These are phyloP conservation scores for Aphidoletes aphidimyza DNA, from an alignment of 2,888 invertebrate genomes.

Conservation along the genomic window DNA sequence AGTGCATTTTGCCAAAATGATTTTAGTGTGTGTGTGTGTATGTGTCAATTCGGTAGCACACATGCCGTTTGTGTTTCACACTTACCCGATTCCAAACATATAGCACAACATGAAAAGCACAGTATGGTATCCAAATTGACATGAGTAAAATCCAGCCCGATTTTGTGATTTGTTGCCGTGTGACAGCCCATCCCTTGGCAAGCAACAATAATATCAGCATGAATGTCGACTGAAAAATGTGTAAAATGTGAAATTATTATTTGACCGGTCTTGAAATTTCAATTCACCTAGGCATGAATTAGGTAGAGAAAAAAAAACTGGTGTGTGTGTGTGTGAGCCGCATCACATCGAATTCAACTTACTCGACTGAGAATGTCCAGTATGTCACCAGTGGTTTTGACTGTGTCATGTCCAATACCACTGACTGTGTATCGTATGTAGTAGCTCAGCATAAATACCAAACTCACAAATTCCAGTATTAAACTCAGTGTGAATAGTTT, in stretches of 20 bases:
- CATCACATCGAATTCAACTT: slow-evolving; percentile 61
- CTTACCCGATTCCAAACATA: slow-evolving; percentile 97
- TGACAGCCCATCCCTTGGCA: slow-evolving; percentile 98
- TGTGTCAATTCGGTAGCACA: too few relatives aligned
- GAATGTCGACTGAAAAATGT: slow-evolving; percentile 80
- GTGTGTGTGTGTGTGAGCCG: background rate
- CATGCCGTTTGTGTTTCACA: slow-evolving; percentile 58
- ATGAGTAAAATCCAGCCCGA: slow-evolving; percentile 72
- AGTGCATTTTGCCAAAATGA: too few relatives aligned
- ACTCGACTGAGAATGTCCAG: slow-evolving; percentile 92
- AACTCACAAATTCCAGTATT: slow-evolving; percentile 83
- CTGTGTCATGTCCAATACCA: slow-evolving; percentile 84
- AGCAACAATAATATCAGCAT: slow-evolving; percentile 91
- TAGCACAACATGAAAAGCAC: slow-evolving; percentile 88
- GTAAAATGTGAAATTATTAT: background rate
- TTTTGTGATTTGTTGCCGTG: slow-evolving; percentile 87
- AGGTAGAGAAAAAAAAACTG: too few relatives aligned
- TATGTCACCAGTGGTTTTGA: slow-evolving; percentile 90
- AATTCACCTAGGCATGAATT: too few relatives aligned
- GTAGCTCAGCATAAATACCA: slow-evolving; percentile 88
- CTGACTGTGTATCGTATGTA: slow-evolving; percentile 90
- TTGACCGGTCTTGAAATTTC: too few relatives aligned
- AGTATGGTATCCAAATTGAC: slow-evolving; percentile 89
- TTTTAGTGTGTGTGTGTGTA: too few relatives aligned
- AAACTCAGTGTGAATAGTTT: slow-evolving; percentile 89